Percentiles rank a stretch among this genome's conserved stretches.
These are phyloP conservation scores for Labroides dimidiatus DNA, from an alignment of 2,797 vertebrate genomes.

Conservation along the genomic window DNA sequence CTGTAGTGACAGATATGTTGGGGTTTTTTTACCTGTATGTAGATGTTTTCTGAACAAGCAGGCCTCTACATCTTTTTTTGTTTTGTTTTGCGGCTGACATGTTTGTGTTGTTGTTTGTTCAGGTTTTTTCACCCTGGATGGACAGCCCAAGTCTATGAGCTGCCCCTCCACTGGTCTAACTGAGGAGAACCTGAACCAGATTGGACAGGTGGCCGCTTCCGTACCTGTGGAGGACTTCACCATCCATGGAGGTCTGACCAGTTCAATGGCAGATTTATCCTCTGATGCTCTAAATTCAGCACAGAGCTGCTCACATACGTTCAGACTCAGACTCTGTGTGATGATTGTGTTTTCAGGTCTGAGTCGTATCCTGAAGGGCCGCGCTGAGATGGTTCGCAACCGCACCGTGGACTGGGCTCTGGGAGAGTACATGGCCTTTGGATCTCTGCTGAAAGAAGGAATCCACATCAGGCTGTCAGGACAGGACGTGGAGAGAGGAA, in stretches of 20 bases:
- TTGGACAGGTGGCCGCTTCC: constrained; percentile 92
- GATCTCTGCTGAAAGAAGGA: constrained; percentile 93
- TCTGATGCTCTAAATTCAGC: too few species aligned
- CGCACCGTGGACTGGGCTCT: constrained; percentile 95
- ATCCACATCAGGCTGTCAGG: constrained; percentile 93
- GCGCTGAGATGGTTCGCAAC: constrained; percentile 88
- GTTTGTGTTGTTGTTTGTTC: constrained; percentile 43
- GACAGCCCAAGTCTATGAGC: constrained; percentile 93
- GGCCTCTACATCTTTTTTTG: too few species aligned
- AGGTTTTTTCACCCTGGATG: constrained; percentile 96
- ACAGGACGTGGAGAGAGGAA: constrained; percentile 96
- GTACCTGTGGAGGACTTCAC: constrained; percentile 96
- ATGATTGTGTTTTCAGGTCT: constrained; percentile 80
- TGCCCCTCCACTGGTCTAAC: constrained; percentile 92
- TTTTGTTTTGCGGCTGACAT: constrained; percentile 46
- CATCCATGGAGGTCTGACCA: constrained; percentile 92
- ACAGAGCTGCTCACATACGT: too few species aligned
- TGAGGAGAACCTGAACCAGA: constrained; percentile 88
- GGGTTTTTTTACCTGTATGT: too few species aligned
- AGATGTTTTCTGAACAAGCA: too few species aligned
- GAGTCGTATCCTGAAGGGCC: constrained; percentile 91
- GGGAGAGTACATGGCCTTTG: constrained; percentile 95
- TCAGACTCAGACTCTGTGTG: neutral
- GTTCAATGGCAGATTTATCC: too few species aligned
- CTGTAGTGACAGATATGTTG: too few species aligned